Evolutionary conservation across 2,113 vertebrate genomes (phyloP), one percentile per base, ranked within the genome.

Genomic region (Coturnix japonica): DNA sequence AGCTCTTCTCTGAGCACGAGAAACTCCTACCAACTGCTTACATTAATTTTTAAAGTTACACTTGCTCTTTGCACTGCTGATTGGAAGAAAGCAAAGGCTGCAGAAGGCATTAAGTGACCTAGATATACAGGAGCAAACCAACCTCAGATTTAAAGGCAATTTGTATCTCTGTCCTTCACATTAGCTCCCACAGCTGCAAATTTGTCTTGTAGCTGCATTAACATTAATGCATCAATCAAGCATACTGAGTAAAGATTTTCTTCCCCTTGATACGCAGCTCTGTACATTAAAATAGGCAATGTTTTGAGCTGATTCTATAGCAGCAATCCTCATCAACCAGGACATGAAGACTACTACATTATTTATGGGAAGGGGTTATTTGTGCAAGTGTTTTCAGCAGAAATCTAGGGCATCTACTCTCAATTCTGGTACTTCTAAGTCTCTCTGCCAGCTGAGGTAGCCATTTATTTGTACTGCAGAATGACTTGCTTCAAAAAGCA

Each of bases 351-450:
- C 85, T 65, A 57, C 66, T 96, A 78, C 91, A 95, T 96, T 96
- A 95, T 96, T 96, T 95, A 96, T 96, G 80, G 90, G 90, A 93
- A 95, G 65, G 85, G 88, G 90, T 83, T 95, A 95, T 95, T 91
- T 91, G 87, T 78, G 88, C 73, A 91, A 90, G 93, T 91, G 85
- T 91, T 95, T 85, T 81, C 90, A 91, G 56, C 60, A 85, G 91
- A 87, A 95, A 96, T 95, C 90, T 95, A 95, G 94, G 91, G 72
- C 94, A 95, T 83, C 0, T 1, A 81, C 80, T 82, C 72, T 85
- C 85, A 73, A n/a, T 74, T 91, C 82, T 82, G 69, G 76, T 91
- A 71, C 69, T 59, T 92, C 56, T 65, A 91, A 71, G 76, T 69
- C 60, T 13, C 51, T n/a, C 53, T 86, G 83, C 76, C 80, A 93